Evolutionary conservation across 2,888 invertebrate genomes (phyloP).

Genomic region (Nomada lathburiana): DNA sequence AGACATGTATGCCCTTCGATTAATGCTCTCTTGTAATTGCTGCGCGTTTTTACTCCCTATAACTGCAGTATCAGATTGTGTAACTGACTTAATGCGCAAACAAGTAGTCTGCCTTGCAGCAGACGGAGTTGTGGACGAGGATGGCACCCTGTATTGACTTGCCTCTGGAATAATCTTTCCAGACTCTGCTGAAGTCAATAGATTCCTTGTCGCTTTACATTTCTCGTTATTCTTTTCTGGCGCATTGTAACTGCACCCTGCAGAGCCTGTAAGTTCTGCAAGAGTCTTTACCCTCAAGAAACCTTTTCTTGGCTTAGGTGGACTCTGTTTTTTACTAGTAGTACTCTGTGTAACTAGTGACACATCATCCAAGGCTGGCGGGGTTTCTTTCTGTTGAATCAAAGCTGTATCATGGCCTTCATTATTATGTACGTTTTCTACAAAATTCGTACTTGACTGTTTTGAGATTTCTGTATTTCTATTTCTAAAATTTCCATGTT

Average conservation of each 20-base stretch:
- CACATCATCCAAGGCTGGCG: too few relatives aligned
- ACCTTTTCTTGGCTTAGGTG: slow-evolving; percentile 23
- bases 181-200: background rate
- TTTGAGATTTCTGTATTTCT: background rate
- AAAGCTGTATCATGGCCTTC: background rate
- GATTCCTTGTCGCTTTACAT: too few relatives aligned
- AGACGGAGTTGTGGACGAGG: too few relatives aligned
- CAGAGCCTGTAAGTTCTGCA: slow-evolving; percentile 38
- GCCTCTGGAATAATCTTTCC: too few relatives aligned
- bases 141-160: too few relatives aligned
- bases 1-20: background rate
- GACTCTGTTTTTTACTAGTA: background rate
- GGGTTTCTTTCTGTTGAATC: background rate
- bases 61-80: too few relatives aligned
- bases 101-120: too few relatives aligned
- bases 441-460: background rate
- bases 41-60: background rate
- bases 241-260: too few relatives aligned
- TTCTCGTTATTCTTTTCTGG: too few relatives aligned
- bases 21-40: background rate
- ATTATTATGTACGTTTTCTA: background rate
- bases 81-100: too few relatives aligned
- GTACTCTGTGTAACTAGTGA: too few relatives aligned
- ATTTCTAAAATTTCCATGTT: background rate
- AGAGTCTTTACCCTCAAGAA: slow-evolving; percentile 69